Evolutionary conservation across 2,888 invertebrate species (phyloP), one percentile per base, ranked within the genome.

Genomic region (Phorcus lineatus): DNA sequence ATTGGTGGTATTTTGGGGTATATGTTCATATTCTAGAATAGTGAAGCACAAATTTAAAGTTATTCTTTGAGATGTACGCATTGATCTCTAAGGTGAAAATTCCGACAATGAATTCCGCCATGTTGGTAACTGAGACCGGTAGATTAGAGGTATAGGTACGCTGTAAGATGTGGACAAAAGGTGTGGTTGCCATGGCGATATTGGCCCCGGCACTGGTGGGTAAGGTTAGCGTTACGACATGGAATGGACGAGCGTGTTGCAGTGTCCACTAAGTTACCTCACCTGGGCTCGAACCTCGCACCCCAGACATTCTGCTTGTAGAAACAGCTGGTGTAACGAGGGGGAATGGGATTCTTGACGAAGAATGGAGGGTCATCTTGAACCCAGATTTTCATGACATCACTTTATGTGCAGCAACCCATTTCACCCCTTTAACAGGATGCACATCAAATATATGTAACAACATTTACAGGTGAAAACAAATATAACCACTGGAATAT

Each of bases 141-240:
- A 76, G 54, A 24, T 76, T 2, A 31, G 76, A 55, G 19, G 24
- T 52, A 24, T 54, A 53, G 54, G 54, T 76, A 55, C 55, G 31
- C 55, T 31, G 67, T 67, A 28, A 54, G 28, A 40, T 70, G 36
- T 70, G 16, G 36, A 70, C 70, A 28, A 70, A 70, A 54, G 76
- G 36, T 76, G n/a, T 55, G 54, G 76, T 76, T 76, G 76, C 55
- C 55, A 76, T 53, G 76, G 36, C 28, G 28, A 76, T 55, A 9
- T 40, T 70, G 36, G 70, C 19, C n/a, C 52, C 22, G 28, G 53
- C 31, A 52, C 78, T 70, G 66, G 53, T 53, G 31, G 52, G 70
- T 54, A 78, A 52, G 70, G 52, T 70, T 53, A 16, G 40, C n/a
- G 52, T 78, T 78, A 67, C 52, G 19, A 62, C 47, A 52, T 24